Percentiles rank a stretch among this genome's conserved stretches.
phyloP scores from a whole-genome alignment of 2,888 invertebrate genomes.

The Drosophila acutilabella region DNA sequence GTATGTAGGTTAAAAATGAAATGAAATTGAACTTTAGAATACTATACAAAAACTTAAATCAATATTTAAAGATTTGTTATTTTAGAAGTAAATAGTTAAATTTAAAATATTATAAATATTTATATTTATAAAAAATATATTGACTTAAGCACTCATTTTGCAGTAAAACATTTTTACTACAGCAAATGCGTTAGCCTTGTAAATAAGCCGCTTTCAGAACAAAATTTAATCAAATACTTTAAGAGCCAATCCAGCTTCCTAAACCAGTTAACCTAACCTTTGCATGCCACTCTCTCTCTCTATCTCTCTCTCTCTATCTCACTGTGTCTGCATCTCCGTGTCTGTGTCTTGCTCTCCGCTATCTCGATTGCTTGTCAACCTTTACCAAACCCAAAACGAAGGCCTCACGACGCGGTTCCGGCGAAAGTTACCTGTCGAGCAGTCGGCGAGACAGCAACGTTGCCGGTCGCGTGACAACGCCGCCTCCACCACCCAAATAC shows the following conservation, averaged over 20 bases:
- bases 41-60: too few relatives aligned
- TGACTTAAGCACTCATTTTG: too few relatives aligned
- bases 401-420: conserved; percentile 87
- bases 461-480: conserved; percentile 85
- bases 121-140: too few relatives aligned
- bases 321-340: too few relatives aligned
- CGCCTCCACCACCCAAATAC: conserved; percentile 87
- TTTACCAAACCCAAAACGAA: conserved; percentile 38
- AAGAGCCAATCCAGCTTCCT: conserved; percentile 2
- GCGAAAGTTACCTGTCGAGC: conserved; percentile 89
- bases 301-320: conserved; percentile 3
- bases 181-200: too few relatives aligned
- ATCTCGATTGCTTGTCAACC: conserved; percentile 1
- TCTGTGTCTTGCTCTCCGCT: conserved; percentile 4
- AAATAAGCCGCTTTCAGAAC: background rate
- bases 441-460: conserved; percentile 89
- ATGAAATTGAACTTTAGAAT: too few relatives aligned
- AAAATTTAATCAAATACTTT: background rate
- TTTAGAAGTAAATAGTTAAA: too few relatives aligned
- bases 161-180: too few relatives aligned
- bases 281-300: conserved; percentile 36
- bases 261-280: conserved; percentile 30
- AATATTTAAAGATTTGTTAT: too few relatives aligned
- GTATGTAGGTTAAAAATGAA: too few relatives aligned
- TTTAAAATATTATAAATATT: too few relatives aligned